Base-by-base conservation (phyloP, 2,797 vertebrate genomes). In the Chromis chromis region DNA sequence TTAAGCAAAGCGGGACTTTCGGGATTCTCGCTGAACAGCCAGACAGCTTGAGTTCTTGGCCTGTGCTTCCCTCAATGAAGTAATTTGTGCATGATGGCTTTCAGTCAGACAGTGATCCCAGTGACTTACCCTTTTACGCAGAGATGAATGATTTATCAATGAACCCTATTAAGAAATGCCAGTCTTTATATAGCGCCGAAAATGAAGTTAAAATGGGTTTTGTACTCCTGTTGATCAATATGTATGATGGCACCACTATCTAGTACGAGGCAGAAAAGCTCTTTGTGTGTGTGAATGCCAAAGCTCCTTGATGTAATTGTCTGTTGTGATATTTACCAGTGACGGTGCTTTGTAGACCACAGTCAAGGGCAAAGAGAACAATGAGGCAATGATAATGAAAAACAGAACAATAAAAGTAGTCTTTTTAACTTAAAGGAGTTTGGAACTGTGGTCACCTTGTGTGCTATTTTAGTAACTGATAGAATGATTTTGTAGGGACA, bases 61-160 rank as follows among this genome's bases (percentile, higher is more conserved):
- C 55, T 57, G 65, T 65, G 54, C 76, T 70, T 87, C 64, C 68
- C 17, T 83, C 85, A 78, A 24, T 84, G 58, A 87, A 81, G 83
- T 84, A 79, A 89, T 92, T 86, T 90, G 79, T 78, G 63, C 57
- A 17, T 81, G 84, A 91, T 88, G 76, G 85, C 86, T 89, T 74
- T 89, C 82, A 84, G 84, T 88, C 82, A 79, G 70, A 81, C 57
- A 70, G 66, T 86, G 65, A 88, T 92, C 71, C 79, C 74, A 49
- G 86, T 85, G 57, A 91, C 44, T 46, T 72, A 76, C 71, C 75
- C 91, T 90, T 94, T 94, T 90, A 93, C 86, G 89, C 90, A 89
- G 86, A 92, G 85, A 94, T 92, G 91, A 94, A 94, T 96, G 86
- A 94, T 95, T 96, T 95, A 96, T 95, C 95, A 95, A 91, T 86